Conservation (phyloP, 2,113 vertebrate genomes). For the Microtus ochrogaster region DNA sequence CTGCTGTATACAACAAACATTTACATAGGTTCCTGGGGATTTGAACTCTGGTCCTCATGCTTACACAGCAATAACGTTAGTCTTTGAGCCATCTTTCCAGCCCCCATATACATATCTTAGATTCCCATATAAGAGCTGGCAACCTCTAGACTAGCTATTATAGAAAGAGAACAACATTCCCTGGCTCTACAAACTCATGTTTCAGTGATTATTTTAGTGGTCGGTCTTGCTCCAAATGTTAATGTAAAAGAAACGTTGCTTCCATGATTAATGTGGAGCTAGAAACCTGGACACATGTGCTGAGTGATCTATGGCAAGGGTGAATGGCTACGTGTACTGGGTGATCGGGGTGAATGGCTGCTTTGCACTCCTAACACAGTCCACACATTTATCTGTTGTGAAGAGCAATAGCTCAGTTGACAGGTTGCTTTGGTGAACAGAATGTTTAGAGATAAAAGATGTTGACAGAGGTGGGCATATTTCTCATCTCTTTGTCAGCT, state of each 20-base stretch:
- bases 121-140: background rate
- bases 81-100: too few species aligned
- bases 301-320: background rate
- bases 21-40: background rate
- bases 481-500: constrained; percentile 34
- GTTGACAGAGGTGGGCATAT: background rate
- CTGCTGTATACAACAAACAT: background rate
- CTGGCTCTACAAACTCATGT: background rate
- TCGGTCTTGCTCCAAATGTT: background rate
- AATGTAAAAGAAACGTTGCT: background rate
- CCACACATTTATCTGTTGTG: background rate
- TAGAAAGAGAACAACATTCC: background rate
- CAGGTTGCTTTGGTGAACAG: constrained; percentile 41
- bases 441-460: constrained; percentile 8
- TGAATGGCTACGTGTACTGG: background rate
- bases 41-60: background rate
- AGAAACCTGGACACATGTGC: background rate
- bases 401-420: constrained; percentile 11
- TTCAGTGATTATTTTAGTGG: background rate
- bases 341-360: background rate
- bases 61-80: background rate
- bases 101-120: background rate
- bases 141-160: background rate
- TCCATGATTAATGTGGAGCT: background rate
- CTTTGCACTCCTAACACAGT: background rate